Evolutionary conservation across 2,888 invertebrate species (phyloP).

Genomic region (Acanthosepion pharaonis): DNA sequence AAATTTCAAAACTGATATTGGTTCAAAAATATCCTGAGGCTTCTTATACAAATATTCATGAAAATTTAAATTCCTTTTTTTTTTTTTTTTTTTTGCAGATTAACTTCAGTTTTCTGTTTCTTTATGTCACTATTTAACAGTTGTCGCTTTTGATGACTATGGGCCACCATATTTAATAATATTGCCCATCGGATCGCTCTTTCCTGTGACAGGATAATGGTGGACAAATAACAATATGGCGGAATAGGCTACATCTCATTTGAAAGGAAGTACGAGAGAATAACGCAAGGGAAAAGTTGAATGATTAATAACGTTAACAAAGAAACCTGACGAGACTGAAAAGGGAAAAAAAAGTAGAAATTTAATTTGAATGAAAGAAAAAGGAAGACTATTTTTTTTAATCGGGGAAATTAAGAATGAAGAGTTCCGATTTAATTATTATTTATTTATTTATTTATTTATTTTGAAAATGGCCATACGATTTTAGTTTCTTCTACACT

Average conservation of each 20-base stretch:
- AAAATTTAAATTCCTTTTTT: neutral
- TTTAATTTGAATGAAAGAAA: neutral
- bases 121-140: neutral
- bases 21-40: neutral
- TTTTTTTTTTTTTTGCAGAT: neutral
- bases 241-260: neutral
- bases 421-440: neutral
- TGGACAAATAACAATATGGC: neutral
- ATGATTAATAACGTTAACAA: neutral
- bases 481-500: neutral
- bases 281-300: neutral
- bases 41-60: neutral
- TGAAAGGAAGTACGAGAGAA: neutral
- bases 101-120: neutral
- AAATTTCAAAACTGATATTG: neutral
- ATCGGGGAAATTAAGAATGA: neutral
- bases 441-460: neutral
- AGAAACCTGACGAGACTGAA: neutral
- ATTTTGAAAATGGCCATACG: neutral
- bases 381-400: neutral
- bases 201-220: neutral
- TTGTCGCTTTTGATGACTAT: neutral
- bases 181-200: neutral
- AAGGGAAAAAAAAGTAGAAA: too few relatives aligned
- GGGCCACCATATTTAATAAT: neutral